phyloP scores from a whole-genome alignment of 2,113 vertebrate species.

The Sinocyclocheilus grahami region DNA sequence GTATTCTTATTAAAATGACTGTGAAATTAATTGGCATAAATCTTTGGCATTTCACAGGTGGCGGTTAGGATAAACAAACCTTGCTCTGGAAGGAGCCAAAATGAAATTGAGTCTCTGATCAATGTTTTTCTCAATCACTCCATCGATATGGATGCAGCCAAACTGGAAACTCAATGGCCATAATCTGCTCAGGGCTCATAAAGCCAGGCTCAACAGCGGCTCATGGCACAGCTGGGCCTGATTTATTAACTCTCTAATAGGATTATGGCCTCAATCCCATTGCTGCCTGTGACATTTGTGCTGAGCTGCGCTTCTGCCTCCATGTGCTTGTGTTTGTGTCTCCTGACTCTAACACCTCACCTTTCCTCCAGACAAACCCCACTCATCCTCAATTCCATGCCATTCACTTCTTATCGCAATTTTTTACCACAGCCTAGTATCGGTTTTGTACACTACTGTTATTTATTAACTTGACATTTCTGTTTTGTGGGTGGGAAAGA shows the following conservation, averaged over 20 bases:
- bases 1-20: neutral
- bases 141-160: conserved; percentile 49
- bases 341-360: neutral
- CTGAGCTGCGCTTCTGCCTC: conserved; percentile 59
- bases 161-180: conserved; percentile 47
- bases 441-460: neutral
- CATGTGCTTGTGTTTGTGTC: conserved; percentile 32
- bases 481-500: neutral
- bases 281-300: conserved; percentile 65
- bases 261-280: conserved; percentile 46
- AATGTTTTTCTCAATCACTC: conserved; percentile 55
- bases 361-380: neutral
- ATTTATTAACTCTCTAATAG: conserved; percentile 61
- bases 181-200: conserved; percentile 58
- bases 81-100: conserved; percentile 11
- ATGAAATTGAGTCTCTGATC: conserved; percentile 49
- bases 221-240: conserved; percentile 47
- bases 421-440: neutral
- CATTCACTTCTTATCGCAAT: neutral
- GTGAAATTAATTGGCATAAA: neutral
- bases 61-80: neutral
- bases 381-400: neutral
- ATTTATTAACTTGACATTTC: neutral
- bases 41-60: neutral
- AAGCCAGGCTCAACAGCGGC: conserved; percentile 45